phyloP scores from a whole-genome alignment of 2,113 vertebrate species.

The Cebus imitator region DNA sequence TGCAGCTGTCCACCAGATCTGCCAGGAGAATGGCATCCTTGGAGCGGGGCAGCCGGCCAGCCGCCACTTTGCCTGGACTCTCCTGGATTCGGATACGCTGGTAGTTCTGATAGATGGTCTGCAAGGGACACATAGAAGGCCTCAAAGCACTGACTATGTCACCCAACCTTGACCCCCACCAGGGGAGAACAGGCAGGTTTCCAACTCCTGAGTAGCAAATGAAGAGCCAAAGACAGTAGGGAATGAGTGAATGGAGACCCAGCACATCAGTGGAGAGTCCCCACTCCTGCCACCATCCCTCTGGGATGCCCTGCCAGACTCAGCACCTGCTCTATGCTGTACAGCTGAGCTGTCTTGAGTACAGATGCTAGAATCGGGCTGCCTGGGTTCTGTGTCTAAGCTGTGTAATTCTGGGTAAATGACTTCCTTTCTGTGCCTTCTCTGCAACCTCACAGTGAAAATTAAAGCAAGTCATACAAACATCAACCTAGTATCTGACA shows the following conservation, averaged over 20 bases:
- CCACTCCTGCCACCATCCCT: fast-evolving
- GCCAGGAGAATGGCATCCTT: slow-evolving; percentile 97
- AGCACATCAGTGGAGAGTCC: fast-evolving
- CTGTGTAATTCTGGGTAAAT: background rate
- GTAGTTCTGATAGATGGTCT: slow-evolving; percentile 99
- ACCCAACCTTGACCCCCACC: fast-evolving
- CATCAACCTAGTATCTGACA: background rate
- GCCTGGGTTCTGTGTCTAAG: background rate
- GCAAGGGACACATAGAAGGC: background rate
- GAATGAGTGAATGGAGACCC: background rate
- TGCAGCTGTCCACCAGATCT: slow-evolving; percentile 96
- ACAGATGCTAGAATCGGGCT: fast-evolving
- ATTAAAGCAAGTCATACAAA: no score
- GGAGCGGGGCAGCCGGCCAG: slow-evolving; percentile 95
- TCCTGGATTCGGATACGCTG: slow-evolving; percentile 98
- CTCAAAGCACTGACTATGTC: background rate
- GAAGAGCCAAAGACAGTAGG: fast-evolving
- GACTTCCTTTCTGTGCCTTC: background rate
- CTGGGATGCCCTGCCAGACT: background rate
- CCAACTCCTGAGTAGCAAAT: background rate
- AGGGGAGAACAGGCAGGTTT: fast-evolving
- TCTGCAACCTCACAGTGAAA: no score
- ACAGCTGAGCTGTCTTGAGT: fast-evolving
- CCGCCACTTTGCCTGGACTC: slow-evolving; percentile 96
- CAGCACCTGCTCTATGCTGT: fast-evolving